Evolutionary conservation across 2,888 invertebrate species (phyloP), one percentile per base, ranked within the genome.

Genomic region (Elmis aenea): DNA sequence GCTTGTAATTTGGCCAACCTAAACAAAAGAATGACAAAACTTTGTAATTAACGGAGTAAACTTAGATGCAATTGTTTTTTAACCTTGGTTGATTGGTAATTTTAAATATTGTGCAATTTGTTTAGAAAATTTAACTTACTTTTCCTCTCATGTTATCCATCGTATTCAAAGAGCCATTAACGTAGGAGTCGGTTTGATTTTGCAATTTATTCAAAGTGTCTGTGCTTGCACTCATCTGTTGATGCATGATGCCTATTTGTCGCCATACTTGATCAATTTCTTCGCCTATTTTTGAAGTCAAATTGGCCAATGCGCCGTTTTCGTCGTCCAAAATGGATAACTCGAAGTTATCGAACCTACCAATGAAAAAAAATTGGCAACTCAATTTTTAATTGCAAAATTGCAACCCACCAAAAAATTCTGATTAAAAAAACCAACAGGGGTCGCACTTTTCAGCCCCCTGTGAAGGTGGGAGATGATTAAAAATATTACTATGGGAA

Each of bases 261-360:
- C 89, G 72, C 91, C 91, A 91, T 9, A 92, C 89, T 62, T 87
- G 85, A 47, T 83, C 79, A 62, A 90, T 83, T 60, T 88, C 88
- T 8, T 78, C 72, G 53, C 89, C 88, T 58, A 91, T 80, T 57
- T 83, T 82, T 0, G 76, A 68, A 29, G 83, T 88, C 30, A 90
- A 67, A 64, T 89, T 89, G 3, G 77, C 75, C 36, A 86, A 66
- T 0, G 83, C 79, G 2, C 77, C 77, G 21, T 79, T 77, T 54
- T 90, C 88, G 56, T 82, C 84, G 45, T 74, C 78, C 46, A 83
- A 69, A 39, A 92, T 78, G 1, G 77, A 72, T 22, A 73, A 68
- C 35, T 87, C 81, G 33, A 90, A 78, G 15, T 68, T 74, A 52
- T 84, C 80, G 52, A 91, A 82, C 50, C 83, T 77, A 45, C 5